A percentile compares a stretch with the other conserved stretches of the same genome.
These are phyloP conservation scores for Drosophila stalkeri DNA, from an alignment of 2,888 invertebrate species.

Conservation along the genomic window DNA sequence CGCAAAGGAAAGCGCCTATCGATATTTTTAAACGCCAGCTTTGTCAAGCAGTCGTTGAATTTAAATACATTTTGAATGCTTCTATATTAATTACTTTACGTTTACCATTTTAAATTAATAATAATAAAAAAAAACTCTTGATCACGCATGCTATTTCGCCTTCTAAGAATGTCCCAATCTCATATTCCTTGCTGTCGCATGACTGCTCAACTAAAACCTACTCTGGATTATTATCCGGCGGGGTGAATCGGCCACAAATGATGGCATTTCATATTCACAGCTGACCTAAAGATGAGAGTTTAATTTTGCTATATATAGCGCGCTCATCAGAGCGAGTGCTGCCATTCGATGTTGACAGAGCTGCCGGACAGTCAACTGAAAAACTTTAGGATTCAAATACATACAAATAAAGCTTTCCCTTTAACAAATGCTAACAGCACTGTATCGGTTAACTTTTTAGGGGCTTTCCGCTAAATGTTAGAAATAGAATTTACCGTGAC, in stretches of 20 bases:
- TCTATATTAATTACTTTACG: not conserved
- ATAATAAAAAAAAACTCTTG: too few relatives aligned
- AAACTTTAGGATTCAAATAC: not conserved
- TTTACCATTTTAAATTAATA: too few relatives aligned
- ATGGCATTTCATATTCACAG: too few relatives aligned
- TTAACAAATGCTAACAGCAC: not conserved
- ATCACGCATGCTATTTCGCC: too few relatives aligned
- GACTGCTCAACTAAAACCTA: too few relatives aligned
- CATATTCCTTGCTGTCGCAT: too few relatives aligned
- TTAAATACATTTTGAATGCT: not conserved
- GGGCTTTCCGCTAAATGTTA: not conserved
- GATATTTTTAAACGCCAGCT: not conserved
- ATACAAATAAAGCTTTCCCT: not conserved
- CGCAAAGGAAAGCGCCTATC: not conserved
- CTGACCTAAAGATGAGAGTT: conserved; percentile 7
- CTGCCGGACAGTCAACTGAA: not conserved
- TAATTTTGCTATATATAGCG: not conserved
- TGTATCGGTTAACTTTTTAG: not conserved
- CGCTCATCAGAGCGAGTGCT: not conserved
- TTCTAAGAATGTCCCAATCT: too few relatives aligned
- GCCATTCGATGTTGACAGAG: not conserved
- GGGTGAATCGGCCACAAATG: too few relatives aligned
- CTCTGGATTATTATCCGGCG: too few relatives aligned
- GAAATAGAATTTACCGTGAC: not conserved
- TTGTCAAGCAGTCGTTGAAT: not conserved